These are phyloP conservation scores for Rhinoderma darwinii DNA, from an alignment of 2,113 vertebrate genomes.

Conservation along the genomic window DNA sequence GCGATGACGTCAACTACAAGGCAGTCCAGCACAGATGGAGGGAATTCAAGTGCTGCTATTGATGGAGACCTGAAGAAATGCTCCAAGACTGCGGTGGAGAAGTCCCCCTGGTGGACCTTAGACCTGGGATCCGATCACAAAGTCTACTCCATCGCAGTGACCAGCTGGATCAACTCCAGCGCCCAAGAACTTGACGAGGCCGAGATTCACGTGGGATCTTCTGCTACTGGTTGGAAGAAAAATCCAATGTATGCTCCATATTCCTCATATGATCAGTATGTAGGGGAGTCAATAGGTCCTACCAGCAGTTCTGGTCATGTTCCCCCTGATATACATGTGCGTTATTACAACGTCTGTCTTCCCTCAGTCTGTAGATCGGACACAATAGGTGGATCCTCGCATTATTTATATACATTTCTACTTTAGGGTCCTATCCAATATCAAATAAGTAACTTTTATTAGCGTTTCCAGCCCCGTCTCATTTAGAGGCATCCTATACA, in stretches of 20 bases:
- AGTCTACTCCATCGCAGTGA: conserved; percentile 52
- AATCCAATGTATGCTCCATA: conserved; percentile 44
- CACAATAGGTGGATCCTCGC: not conserved
- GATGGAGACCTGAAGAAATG: conserved; percentile 58
- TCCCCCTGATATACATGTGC: no score
- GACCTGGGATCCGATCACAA: conserved; percentile 44
- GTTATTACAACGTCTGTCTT: not conserved
- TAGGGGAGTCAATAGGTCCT: no score
- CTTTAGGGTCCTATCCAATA: not conserved
- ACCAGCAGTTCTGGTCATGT: no score
- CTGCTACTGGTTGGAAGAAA: conserved; percentile 49
- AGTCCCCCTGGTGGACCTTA: conserved; percentile 32
- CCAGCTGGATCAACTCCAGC: not conserved
- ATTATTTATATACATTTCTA: not conserved
- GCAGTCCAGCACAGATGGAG: conserved; percentile 59
- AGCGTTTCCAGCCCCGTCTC: not conserved
- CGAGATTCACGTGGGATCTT: conserved; percentile 62
- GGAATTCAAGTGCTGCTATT: conserved; percentile 28
- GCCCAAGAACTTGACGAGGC: conserved; percentile 47
- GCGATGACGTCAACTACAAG: conserved; percentile 35
- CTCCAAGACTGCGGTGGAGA: conserved; percentile 23
- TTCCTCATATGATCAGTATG: not conserved
- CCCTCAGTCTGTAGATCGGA: not conserved
- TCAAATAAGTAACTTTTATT: not conserved
- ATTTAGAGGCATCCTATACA: not conserved